These are phyloP conservation scores for Esperia sulphurella DNA, from an alignment of 2,888 invertebrate genomes.

Conservation along the genomic window DNA sequence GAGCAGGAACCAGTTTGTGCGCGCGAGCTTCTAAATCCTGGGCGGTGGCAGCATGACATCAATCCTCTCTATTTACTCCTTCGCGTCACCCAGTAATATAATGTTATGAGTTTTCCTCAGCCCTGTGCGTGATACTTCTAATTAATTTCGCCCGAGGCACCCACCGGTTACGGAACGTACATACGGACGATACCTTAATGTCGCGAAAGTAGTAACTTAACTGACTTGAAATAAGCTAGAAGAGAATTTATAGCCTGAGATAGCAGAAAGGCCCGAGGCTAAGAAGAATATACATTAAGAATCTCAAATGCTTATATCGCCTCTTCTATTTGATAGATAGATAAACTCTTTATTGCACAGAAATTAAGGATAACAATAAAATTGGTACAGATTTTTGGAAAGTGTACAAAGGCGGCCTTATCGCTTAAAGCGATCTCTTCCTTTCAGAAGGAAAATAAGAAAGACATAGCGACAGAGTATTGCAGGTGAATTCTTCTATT, in stretches of 20 bases:
- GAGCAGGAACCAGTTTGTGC: slow-evolving; percentile 11
- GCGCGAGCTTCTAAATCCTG: slow-evolving; percentile 16
- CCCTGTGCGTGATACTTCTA: slow-evolving; percentile 44
- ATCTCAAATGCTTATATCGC: no score
- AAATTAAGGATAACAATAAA: no score
- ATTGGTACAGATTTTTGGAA: no score
- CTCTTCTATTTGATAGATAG: no score
- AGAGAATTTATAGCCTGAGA: not conserved
- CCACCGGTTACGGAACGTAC: slow-evolving; percentile 16
- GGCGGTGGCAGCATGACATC: slow-evolving; percentile 15
- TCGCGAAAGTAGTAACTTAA: slow-evolving; percentile 8
- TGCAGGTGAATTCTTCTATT: no score
- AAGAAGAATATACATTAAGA: no score
- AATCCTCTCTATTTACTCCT: slow-evolving; percentile 17
- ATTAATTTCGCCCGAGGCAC: slow-evolving; percentile 50
- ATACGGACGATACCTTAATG: slow-evolving; percentile 1
- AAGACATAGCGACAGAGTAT: no score
- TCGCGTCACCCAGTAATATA: slow-evolving; percentile 26
- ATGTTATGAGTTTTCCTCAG: slow-evolving; percentile 39
- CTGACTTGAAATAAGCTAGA: not conserved
- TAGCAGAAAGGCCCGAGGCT: no score
- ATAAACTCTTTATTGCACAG: no score
- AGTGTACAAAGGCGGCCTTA: no score
- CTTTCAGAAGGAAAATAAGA: no score
- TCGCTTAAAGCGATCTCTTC: no score